A percentile compares a stretch with the other conserved stretches of the same genome.
These are phyloP conservation scores for Mola mola DNA, from an alignment of 2,113 vertebrate species.

Conservation along the genomic window DNA sequence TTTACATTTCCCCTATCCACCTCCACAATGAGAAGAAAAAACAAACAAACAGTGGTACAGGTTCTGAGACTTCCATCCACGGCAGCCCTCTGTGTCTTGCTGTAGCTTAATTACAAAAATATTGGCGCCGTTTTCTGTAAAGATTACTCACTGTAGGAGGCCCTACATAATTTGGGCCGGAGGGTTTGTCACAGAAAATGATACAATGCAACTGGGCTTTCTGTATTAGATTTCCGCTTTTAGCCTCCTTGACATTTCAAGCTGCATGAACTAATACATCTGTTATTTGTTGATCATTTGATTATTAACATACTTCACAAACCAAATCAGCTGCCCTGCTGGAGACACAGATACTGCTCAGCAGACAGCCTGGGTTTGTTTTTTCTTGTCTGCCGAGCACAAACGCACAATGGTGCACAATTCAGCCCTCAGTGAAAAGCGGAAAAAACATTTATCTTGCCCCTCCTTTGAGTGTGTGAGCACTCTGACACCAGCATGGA, in stretches of 20 bases:
- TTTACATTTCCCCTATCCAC: conserved; percentile 62
- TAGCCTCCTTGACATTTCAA: conserved; percentile 88
- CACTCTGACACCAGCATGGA: conserved; percentile 70
- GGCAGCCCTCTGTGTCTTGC: conserved; percentile 67
- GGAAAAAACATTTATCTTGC: conserved; percentile 71
- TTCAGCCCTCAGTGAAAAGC: conserved; percentile 68
- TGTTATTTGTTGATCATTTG: conserved; percentile 89
- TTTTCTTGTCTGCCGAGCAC: conserved; percentile 44
- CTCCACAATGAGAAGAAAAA: conserved; percentile 63
- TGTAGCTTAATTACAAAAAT: conserved; percentile 84
- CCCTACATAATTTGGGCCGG: conserved; percentile 84
- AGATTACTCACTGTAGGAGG: conserved; percentile 86
- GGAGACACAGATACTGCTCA: conserved; percentile 76
- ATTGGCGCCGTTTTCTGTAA: conserved; percentile 82
- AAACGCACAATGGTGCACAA: conserved; percentile 56
- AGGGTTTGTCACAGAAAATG: conserved; percentile 85
- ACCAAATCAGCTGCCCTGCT: conserved; percentile 84
- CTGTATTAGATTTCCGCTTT: conserved; percentile 86
- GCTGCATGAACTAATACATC: conserved; percentile 88
- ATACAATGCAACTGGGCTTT: conserved; percentile 85
- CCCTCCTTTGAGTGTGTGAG: conserved; percentile 69
- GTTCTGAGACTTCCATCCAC: conserved; percentile 70
- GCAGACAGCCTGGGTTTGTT: conserved; percentile 61
- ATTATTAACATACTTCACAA: conserved; percentile 90
- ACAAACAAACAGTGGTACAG: conserved; percentile 56